Evolutionary conservation across 2,888 invertebrate genomes (phyloP).

Genomic region (Flexamia atlantica): DNA sequence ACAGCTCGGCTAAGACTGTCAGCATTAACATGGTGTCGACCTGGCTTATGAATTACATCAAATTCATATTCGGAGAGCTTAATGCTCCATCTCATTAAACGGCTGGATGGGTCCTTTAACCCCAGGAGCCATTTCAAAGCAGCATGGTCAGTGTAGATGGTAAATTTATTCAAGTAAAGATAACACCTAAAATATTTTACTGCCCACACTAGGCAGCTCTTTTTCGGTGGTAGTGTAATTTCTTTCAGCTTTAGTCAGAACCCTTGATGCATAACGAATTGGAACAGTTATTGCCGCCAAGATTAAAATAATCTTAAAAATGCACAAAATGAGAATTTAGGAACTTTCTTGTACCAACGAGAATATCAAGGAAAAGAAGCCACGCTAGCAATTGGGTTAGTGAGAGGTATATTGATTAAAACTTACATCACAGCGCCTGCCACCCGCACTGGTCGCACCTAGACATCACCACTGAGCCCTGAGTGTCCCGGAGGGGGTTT

Average conservation of each 20-base stretch:
- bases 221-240: conserved; percentile 71
- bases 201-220: conserved; percentile 71
- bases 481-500: too few species aligned
- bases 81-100: conserved; percentile 64
- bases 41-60: conserved; percentile 64
- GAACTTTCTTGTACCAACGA: too few species aligned
- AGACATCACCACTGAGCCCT: too few species aligned
- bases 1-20: conserved; percentile 63
- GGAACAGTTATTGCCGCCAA: too few species aligned
- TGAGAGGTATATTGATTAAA: too few species aligned
- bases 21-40: conserved; percentile 56
- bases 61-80: conserved; percentile 61
- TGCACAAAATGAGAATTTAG: too few species aligned
- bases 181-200: conserved; percentile 71
- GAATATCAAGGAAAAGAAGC: too few species aligned
- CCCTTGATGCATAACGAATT: conserved; percentile 71
- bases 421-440: too few species aligned
- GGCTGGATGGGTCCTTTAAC: conserved; percentile 63
- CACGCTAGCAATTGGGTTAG: too few species aligned
- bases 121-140: conserved; percentile 64
- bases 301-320: too few species aligned
- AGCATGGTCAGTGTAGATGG: conserved; percentile 65
- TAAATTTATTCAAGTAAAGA: conserved; percentile 56
- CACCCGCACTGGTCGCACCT: too few species aligned
- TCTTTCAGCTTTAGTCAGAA: conserved; percentile 70